Evolutionary conservation across 2,113 vertebrate genomes (phyloP).

Genomic region (Castor canadensis): DNA sequence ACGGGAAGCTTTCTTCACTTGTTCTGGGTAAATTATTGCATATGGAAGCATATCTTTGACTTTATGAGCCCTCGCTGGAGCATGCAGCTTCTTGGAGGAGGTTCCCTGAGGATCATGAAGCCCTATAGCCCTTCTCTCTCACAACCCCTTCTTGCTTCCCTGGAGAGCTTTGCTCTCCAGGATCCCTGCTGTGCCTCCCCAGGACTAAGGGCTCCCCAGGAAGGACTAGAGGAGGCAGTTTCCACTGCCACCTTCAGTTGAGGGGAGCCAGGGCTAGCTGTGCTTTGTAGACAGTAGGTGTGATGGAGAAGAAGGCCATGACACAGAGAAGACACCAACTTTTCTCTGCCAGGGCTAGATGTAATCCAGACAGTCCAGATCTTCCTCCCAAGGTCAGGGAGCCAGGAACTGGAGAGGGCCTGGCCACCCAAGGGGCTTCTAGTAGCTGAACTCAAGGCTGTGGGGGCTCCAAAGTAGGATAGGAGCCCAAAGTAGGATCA

Average conservation of each 20-base stretch:
- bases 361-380: background rate
- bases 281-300: background rate
- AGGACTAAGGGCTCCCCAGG: background rate
- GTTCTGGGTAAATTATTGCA: conserved; percentile 45
- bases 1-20: conserved; percentile 18
- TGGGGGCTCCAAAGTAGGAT: background rate
- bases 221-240: background rate
- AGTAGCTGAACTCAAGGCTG: background rate
- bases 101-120: background rate
- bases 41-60: conserved; percentile 55
- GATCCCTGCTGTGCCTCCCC: background rate
- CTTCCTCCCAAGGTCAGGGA: background rate
- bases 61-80: conserved; percentile 53
- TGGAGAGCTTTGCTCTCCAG: background rate
- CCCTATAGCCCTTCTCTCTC: background rate
- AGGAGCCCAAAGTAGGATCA: background rate
- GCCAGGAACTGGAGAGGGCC: background rate
- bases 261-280: background rate
- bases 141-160: rapidly evolving
- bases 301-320: background rate
- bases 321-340: background rate
- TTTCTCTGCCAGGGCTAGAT: rapidly evolving
- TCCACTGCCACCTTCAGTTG: background rate
- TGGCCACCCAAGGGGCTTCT: background rate
- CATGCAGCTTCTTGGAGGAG: conserved; percentile 25